phyloP scores from a whole-genome alignment of 1,140 invertebrate species.

The Charaxes varanes region DNA sequence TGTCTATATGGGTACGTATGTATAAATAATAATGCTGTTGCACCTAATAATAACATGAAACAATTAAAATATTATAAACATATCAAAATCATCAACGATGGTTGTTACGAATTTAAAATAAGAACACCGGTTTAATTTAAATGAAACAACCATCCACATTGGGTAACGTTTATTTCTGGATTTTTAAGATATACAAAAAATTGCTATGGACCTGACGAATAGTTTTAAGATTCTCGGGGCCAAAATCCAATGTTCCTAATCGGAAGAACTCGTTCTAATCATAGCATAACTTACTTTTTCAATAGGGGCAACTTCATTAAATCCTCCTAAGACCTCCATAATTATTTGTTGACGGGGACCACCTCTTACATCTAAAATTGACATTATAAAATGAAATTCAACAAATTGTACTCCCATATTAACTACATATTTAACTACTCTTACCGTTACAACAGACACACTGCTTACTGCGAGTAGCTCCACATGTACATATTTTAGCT shows the following conservation, averaged over 20 bases:
- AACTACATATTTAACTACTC: conserved; percentile 16
- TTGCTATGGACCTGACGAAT: neutral
- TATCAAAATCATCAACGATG: too few relatives aligned
- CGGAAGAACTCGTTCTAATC: conserved; percentile 29
- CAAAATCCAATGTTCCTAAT: conserved; percentile 8
- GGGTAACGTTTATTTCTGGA: too few relatives aligned
- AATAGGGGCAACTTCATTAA: conserved; percentile 36
- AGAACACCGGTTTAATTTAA: too few relatives aligned
- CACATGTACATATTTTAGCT: conserved; percentile 31
- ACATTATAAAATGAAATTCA: conserved; percentile 15
- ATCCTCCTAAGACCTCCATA: conserved; percentile 53
- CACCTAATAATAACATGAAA: too few relatives aligned
- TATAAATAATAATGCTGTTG: too few relatives aligned
- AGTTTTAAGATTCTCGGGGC: too few relatives aligned
- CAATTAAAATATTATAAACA: too few relatives aligned
- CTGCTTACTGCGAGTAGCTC: conserved; percentile 13
- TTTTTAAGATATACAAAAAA: neutral
- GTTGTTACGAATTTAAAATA: too few relatives aligned
- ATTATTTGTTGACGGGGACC: conserved; percentile 44
- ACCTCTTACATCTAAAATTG: conserved; percentile 44
- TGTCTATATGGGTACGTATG: too few relatives aligned
- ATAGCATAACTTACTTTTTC: conserved; percentile 48
- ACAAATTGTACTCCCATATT: conserved; percentile 51
- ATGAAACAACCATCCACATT: too few relatives aligned
- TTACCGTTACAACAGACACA: conserved; percentile 40